A percentile compares a stretch with the other conserved stretches of the same genome.
Conservation (phyloP, 2,113 vertebrate species). For the Carlito syrichta region DNA sequence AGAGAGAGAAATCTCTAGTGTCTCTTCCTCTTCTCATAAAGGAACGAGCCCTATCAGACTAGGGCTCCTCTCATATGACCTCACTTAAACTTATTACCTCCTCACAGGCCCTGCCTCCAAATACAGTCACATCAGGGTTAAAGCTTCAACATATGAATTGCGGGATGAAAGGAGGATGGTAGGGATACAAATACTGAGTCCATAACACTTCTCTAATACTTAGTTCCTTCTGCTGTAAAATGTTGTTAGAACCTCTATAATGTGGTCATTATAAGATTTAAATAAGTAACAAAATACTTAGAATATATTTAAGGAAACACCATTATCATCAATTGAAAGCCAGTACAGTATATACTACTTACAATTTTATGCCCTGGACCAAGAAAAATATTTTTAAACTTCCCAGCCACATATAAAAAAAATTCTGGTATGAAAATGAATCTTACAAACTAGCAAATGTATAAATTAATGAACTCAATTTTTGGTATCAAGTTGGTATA, state of each 20-base stretch:
- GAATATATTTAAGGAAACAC: background rate
- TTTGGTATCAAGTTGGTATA: too few species aligned
- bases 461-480: too few species aligned
- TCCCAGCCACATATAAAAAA: background rate
- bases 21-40: background rate
- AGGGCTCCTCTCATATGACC: background rate
- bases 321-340: background rate
- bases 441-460: too few species aligned
- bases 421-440: too few species aligned
- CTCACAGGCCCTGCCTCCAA: too few species aligned
- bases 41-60: background rate
- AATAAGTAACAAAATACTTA: background rate
- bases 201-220: background rate
- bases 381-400: background rate
- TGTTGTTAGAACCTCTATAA: background rate
- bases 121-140: background rate
- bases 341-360: background rate
- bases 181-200: background rate
- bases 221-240: background rate
- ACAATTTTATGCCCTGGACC: background rate
- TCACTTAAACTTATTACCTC: background rate
- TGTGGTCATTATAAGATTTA: background rate
- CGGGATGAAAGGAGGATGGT: accelerated
- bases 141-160: background rate
- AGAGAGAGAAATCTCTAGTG: background rate